These are phyloP conservation scores for Antrozous pallidus DNA, from an alignment of 2,797 vertebrate genomes.

Conservation along the genomic window DNA sequence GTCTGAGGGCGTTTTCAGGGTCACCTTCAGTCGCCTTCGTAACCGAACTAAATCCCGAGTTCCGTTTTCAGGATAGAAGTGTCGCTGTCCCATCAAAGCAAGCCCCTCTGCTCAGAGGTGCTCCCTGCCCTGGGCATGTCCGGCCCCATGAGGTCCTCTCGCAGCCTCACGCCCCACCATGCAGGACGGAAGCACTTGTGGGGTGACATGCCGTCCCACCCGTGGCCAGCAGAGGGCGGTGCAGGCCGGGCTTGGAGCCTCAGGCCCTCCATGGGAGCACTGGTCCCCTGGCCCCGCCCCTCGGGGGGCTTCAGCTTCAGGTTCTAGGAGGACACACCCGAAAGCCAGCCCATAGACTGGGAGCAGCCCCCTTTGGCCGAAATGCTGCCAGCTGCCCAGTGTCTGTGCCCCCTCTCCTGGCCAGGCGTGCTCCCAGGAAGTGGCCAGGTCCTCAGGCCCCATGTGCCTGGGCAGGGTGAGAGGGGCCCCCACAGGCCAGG, in stretches of 20 bases:
- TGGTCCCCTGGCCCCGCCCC: too few relatives aligned
- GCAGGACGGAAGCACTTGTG: fast-evolving
- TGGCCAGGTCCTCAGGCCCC: not conserved
- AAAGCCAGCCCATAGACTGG: not conserved
- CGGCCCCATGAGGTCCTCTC: fast-evolving
- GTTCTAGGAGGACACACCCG: not conserved
- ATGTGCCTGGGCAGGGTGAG: not conserved
- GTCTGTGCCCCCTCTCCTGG: not conserved
- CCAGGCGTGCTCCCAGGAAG: not conserved
- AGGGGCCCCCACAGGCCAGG: not conserved
- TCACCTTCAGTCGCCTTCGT: not conserved
- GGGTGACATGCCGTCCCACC: fast-evolving
- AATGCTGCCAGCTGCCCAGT: not conserved
- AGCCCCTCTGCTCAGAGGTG: not conserved
- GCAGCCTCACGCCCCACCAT: not conserved
- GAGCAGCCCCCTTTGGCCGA: not conserved
- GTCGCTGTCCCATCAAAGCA: not conserved
- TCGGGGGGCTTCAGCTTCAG: too few relatives aligned
- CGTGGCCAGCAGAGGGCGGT: not conserved
- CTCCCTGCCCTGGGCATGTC: fast-evolving
- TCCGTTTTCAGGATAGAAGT: not conserved
- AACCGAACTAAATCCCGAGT: not conserved
- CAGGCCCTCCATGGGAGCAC: too few relatives aligned
- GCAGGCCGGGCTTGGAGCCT: too few relatives aligned
- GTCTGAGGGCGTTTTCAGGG: not conserved